These are phyloP conservation scores for Chrysogorgia sp. DNA, from an alignment of 92 coral and sea anemone genomes.

Conservation along the genomic window DNA sequence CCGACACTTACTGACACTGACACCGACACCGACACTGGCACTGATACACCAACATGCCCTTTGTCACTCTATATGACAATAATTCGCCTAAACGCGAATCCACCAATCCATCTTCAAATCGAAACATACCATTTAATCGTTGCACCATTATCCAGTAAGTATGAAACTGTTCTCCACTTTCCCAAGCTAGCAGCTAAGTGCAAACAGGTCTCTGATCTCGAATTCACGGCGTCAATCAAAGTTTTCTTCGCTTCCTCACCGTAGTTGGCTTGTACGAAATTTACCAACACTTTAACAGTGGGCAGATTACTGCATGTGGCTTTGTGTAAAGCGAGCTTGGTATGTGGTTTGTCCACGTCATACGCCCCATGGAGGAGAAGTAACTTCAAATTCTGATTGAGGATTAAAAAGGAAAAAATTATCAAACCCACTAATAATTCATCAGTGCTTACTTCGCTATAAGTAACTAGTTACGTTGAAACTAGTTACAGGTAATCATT, in stretches of 20 bases:
- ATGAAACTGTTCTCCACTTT: slow-evolving; percentile 24
- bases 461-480: too few relatives aligned
- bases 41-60: too few relatives aligned
- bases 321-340: slow-evolving; percentile 12
- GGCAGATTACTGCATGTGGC: not conserved
- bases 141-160: slow-evolving; percentile 25
- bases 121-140: slow-evolving; percentile 16
- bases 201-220: slow-evolving; percentile 5
- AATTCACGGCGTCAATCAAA: slow-evolving; percentile 20
- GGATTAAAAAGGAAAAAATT: not conserved
- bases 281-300: slow-evolving; percentile 10
- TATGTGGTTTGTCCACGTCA: not conserved
- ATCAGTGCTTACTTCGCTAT: too few relatives aligned
- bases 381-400: slow-evolving; percentile 7
- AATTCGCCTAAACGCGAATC: too few relatives aligned
- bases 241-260: not conserved
- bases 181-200: slow-evolving; percentile 25
- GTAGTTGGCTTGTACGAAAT: not conserved
- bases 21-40: too few relatives aligned
- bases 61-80: too few relatives aligned
- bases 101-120: too few relatives aligned
- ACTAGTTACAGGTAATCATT: too few relatives aligned
- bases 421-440: not conserved
- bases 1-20: too few relatives aligned
- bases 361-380: not conserved